Evolutionary conservation across 2,888 invertebrate genomes (phyloP).

Genomic region (Rhagonycha lutea): DNA sequence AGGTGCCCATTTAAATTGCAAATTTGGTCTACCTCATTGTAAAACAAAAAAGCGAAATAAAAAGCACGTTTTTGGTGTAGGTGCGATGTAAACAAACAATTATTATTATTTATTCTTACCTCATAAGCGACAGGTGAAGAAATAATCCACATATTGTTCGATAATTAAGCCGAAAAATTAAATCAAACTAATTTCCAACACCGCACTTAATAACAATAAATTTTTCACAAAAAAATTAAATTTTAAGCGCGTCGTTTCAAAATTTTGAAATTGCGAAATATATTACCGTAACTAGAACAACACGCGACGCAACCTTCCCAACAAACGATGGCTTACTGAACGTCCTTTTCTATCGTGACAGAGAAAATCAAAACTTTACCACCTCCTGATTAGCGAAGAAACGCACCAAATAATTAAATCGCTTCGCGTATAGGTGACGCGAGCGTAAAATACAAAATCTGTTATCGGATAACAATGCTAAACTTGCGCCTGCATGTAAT

Average conservation of each 20-base stretch:
- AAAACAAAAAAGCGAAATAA: not conserved
- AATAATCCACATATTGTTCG: not conserved
- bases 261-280: not conserved
- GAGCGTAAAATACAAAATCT: not conserved
- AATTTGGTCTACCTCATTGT: not conserved
- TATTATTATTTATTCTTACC: not conserved
- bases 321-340: not conserved
- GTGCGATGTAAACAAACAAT: not conserved
- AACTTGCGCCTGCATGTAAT: no score
- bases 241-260: not conserved
- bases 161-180: not conserved
- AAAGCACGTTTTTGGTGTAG: not conserved
- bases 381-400: not conserved
- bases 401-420: not conserved
- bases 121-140: not conserved
- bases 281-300: not conserved
- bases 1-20: not conserved
- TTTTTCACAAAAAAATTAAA: not conserved
- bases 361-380: not conserved
- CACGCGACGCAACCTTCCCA: not conserved
- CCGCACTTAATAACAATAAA: not conserved
- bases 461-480: no score
- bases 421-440: not conserved
- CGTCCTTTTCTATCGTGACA: not conserved
- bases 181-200: not conserved